phyloP scores from a whole-genome alignment of 2,888 invertebrate species.

The Caenorhabditis angaria region DNA sequence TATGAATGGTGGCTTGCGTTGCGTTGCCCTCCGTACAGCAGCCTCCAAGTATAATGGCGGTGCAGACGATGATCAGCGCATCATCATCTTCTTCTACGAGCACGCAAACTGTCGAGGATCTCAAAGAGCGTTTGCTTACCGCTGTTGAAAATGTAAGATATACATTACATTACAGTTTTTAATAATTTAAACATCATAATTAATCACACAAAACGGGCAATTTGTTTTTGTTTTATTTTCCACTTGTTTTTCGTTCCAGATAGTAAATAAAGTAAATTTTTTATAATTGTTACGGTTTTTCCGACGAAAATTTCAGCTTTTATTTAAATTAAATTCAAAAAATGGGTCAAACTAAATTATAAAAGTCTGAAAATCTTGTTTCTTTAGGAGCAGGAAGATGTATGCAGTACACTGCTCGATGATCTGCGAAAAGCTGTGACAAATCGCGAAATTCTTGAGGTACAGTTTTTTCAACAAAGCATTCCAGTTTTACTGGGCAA shows the following conservation, averaged over 20 bases:
- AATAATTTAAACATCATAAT: too few species aligned
- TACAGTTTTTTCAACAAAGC: constrained; percentile 24
- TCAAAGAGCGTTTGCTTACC: constrained; percentile 62
- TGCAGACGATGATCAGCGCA: too few species aligned
- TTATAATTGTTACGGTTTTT: too few species aligned
- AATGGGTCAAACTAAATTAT: not conserved
- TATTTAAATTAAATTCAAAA: not conserved
- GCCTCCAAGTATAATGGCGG: constrained; percentile 53
- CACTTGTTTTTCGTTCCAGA: constrained; percentile 5
- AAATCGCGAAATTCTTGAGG: constrained; percentile 61
- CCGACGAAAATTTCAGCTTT: too few species aligned
- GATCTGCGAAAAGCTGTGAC: constrained; percentile 53
- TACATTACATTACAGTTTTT: too few species aligned
- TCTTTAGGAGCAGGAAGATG: constrained; percentile 48
- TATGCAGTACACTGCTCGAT: constrained; percentile 42
- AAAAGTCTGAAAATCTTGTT: constrained; percentile 4
- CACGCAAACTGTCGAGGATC: constrained; percentile 60
- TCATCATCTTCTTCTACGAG: too few species aligned
- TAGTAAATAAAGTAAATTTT: too few species aligned
- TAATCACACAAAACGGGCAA: too few species aligned
- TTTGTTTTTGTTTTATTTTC: not conserved
- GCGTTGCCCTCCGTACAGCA: constrained; percentile 49
- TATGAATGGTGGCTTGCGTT: constrained; percentile 63
- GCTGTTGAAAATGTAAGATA: constrained; percentile 69
- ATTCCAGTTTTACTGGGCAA: too few species aligned